Evolutionary conservation across 2,113 vertebrate genomes (phyloP), one percentile per base, ranked within the genome.

Genomic region (Mormyrus iriodes): DNA sequence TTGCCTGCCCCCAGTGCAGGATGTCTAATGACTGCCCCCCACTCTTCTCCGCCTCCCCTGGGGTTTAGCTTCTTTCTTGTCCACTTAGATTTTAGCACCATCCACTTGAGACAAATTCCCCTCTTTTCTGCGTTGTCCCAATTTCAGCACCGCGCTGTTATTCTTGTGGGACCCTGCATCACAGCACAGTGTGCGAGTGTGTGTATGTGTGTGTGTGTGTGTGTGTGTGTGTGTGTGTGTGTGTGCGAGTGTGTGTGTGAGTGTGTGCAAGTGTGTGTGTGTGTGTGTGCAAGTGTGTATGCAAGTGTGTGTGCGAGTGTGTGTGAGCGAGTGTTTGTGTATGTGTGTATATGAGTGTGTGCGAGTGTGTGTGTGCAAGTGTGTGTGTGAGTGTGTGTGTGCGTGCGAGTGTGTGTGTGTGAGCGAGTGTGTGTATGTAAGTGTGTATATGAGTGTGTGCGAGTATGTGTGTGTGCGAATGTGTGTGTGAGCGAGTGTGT

Each of bases 41-140:
- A 90, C 89, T 92, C 88, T 85, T 87, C 89, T 91, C 65, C 88
- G 89, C 53, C 90, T 92, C 89, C 91, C 82, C n/a, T 90, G 90
- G 58, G 92, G 91, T 85, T 82, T 92, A 91, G 91, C 39, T 85
- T 92, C 91, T 82, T 91, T 90, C 92, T 90, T 92, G 89, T 94
- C 92, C 93, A 95, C 93, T 95, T 95, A 95, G 94, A 94, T 95
- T 95, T 95, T 95, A 95, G 94, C 94, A 92, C 93, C 91, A 91
- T 93, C 91, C 93, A 92, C 94, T 94, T 94, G 92, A 91, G 94
- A 93, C 93, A 92, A 94, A 93, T 93, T 92, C 93, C 93, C 91
- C 93, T 93, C 93, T 94, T 94, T 94, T 92, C 93, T 94, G 93
- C 94, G 92, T 91, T 92, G 44, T 91, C 92, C 93, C 93, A 95